phyloP scores from a whole-genome alignment of 2,888 invertebrate genomes.

The Spodoptera exigua region DNA sequence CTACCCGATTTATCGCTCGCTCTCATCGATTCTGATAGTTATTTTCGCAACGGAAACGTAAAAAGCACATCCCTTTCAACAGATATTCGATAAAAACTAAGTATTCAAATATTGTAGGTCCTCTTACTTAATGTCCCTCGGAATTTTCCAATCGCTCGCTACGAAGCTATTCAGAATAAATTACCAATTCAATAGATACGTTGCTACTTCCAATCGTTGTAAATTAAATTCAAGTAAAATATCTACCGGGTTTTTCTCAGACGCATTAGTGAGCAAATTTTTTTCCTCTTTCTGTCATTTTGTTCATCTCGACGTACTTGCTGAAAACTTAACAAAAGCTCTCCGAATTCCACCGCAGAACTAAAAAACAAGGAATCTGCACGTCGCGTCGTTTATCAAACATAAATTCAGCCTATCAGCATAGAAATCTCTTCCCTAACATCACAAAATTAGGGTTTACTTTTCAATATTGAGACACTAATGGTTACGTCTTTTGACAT shows the following conservation, averaged over 20 bases:
- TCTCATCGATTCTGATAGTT: constrained; percentile 64
- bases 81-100: constrained; percentile 12
- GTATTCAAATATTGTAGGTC: constrained; percentile 9
- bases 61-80: constrained; percentile 22
- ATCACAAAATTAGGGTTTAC: constrained; percentile 30
- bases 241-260: constrained; percentile 32
- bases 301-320: constrained; percentile 59
- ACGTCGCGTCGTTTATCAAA: constrained; percentile 64
- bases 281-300: constrained; percentile 73
- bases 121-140: constrained; percentile 4
- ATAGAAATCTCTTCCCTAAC: constrained; percentile 49
- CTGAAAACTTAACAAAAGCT: constrained; percentile 82
- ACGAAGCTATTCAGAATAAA: constrained; percentile 36
- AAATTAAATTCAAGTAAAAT: constrained; percentile 48
- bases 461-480: constrained; percentile 30
- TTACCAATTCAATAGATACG: constrained; percentile 29
- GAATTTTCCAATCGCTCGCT: constrained; percentile 19
- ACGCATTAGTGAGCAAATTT: constrained; percentile 58
- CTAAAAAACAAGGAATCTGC: constrained; percentile 82
- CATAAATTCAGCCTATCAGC: constrained; percentile 55
- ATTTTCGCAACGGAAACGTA: constrained; percentile 37
- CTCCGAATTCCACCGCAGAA: constrained; percentile 79
- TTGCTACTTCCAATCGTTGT: constrained; percentile 12
- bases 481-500: constrained; percentile 66
- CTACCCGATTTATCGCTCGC: constrained; percentile 71